Percentiles rank a stretch among this genome's conserved stretches.
Evolutionary conservation across 2,113 vertebrate species (phyloP).

Genomic region (Corythoichthys haematopterus): DNA sequence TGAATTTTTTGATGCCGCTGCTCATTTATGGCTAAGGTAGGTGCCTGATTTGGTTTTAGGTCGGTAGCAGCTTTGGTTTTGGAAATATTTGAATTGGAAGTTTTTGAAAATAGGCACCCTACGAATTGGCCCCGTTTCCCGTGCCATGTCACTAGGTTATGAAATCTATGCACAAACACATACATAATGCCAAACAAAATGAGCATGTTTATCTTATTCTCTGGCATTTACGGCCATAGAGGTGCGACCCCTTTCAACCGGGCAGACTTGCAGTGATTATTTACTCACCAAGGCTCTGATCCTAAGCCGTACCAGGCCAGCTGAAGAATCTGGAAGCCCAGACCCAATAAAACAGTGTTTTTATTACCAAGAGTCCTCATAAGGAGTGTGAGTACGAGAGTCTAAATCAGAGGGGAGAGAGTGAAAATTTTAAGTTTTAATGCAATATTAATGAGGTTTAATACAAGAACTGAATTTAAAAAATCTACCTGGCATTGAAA

Average conservation of each 20-base stretch:
- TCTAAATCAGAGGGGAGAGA: slow-evolving; percentile 62
- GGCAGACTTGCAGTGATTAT: too few species aligned
- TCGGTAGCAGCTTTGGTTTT: too few species aligned
- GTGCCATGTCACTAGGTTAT: too few species aligned
- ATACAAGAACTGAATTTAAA: neutral
- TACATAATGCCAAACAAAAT: slow-evolving; percentile 9
- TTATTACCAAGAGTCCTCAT: slow-evolving; percentile 90
- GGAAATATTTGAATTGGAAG: too few species aligned
- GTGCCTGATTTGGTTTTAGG: too few species aligned
- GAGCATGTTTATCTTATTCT: neutral
- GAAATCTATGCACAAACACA: slow-evolving; percentile 10
- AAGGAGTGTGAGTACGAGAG: slow-evolving; percentile 80
- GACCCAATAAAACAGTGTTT: slow-evolving; percentile 87
- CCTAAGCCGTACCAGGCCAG: slow-evolving; percentile 91
- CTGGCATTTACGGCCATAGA: neutral
- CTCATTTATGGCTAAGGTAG: too few species aligned
- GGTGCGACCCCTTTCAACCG: too few species aligned
- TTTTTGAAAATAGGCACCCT: too few species aligned
- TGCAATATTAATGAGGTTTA: neutral
- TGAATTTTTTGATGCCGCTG: too few species aligned
- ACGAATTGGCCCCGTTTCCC: too few species aligned
- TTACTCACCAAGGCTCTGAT: slow-evolving; percentile 85
- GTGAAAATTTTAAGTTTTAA: neutral
- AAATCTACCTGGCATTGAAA: too few species aligned
- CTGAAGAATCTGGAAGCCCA: slow-evolving; percentile 88